Evolutionary conservation across 2,113 vertebrate species (phyloP), one percentile per base, ranked within the genome.

Genomic region (Tyto alba): DNA sequence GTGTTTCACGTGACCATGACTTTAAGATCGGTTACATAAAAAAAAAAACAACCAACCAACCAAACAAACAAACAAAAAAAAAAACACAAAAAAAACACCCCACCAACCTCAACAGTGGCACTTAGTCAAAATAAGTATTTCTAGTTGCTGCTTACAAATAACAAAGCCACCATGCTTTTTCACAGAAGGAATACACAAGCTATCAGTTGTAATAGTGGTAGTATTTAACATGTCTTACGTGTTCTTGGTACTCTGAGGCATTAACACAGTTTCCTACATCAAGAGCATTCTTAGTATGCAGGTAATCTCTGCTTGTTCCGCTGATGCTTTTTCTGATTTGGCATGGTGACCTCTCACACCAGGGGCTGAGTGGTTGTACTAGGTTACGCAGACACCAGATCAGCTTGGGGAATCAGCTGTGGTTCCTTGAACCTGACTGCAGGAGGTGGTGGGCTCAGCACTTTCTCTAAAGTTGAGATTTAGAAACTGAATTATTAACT

Each of bases 161-260:
- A 52, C 18, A 64, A 50, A 69, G 29, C 59, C 29, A 6, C 30
- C 0, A 0, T 41, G 36, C 29, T 41, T 64, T 59, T 57, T 36
- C 41, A 30, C 27, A 8, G 7, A 6, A 22, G n/a, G 30, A 52
- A 48, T 17, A 19, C 29, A 19, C n/a, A 56, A 53, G 12, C 36
- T 40, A 3, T 40, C 32, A 13, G 0, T 9, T 52, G 26, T 30
- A 23, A 12, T 1, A 26, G 43, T 16, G 10, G 32, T 47, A 43
- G 19, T 5, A 7, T 38, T 69, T 57, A 36, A 30, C 10, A 3
- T 7, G 8, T 15, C 27, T 30, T 7, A 21, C 0, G 0, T 30
- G 23, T 62, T 63, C n/a, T 53, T 53, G 3, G 0, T 41, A 7
- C 36, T 38, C 34, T 22, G 71, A 57, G 48, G 66, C 11, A 4